Evolutionary conservation across 2,888 invertebrate genomes (phyloP), one percentile per base, ranked within the genome.

Genomic region (Crioceris asparagi): DNA sequence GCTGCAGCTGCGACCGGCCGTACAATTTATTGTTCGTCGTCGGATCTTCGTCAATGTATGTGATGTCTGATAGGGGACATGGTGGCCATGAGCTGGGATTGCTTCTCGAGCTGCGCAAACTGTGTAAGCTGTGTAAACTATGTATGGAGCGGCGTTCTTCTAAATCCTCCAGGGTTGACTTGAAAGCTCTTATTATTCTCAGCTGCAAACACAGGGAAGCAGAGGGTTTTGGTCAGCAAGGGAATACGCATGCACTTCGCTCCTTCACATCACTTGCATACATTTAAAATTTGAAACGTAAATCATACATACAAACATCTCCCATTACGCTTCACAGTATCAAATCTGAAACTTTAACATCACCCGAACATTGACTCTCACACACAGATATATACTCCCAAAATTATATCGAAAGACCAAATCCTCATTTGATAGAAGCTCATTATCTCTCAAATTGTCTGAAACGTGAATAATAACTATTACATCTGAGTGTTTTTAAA

Each of bases 101-200:
- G 68, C 79, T 79, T 66, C 81, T 83, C 64, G 79, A 79, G 66
- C 75, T 77, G 69, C 78, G 75, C 64, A 83, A 77, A 72, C 82
- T 83, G 74, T 86, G 86, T 71, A 87, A 81, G 68, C 87, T 88
- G 70, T 88, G 88, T 70, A 90, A 82, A 77, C 92, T 92, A 81
- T 94, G 93, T 70, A 93, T 83, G 69, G 93, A 94, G 69, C 96
- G 90, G 62, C 93, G 84, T 74, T 98, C 97, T 75, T 92, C 96
- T 75, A 97, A 76, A 76, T 97, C 97, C 81, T 98, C 97, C 79
- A 98, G 79, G 66, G 86, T 94, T 64, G 93, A 93, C 77, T 88
- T 93, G 88, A 97, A 98, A 68, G 97, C 97, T 77, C 94, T 90
- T 75, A 97, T 94, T 74, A 98, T 97, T 74, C 97, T 91, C 76